phyloP scores from a whole-genome alignment of 2,888 invertebrate species.

The Netelia virgata region DNA sequence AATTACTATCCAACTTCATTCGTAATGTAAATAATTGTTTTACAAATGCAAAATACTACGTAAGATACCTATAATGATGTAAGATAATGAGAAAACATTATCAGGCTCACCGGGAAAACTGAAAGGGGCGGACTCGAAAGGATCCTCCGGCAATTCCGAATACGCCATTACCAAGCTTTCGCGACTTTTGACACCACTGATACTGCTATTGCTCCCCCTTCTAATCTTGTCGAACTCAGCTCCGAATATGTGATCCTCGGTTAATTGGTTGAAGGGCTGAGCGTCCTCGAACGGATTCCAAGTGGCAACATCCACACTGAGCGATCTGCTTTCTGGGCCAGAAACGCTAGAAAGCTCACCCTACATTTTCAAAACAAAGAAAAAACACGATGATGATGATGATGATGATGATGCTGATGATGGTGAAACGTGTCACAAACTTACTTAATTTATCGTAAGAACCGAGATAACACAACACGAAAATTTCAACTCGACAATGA shows the following conservation, averaged over 20 bases:
- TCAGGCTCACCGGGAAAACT: conserved; percentile 88
- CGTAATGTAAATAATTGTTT: conserved; percentile 19
- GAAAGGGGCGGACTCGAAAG: conserved; percentile 94
- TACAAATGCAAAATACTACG: background rate
- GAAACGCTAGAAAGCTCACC: conserved; percentile 84
- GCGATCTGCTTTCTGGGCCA: conserved; percentile 82
- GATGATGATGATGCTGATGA: conserved; percentile 8
- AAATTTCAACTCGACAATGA: background rate
- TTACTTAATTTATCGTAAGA: background rate
- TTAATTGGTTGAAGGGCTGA: conserved; percentile 89
- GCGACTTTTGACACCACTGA: conserved; percentile 89
- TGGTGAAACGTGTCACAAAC: background rate
- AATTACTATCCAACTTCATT: conserved; percentile 7
- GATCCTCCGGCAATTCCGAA: conserved; percentile 88
- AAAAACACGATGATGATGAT: conserved; percentile 1
- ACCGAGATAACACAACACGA: background rate
- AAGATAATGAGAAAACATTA: conserved; percentile 54
- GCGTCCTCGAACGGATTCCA: conserved; percentile 95
- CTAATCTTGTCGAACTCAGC: conserved; percentile 93
- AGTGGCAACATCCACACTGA: conserved; percentile 88
- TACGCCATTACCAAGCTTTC: conserved; percentile 90
- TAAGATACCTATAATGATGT: background rate
- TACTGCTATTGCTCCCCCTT: conserved; percentile 92
- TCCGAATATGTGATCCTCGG: conserved; percentile 93
- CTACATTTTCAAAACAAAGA: conserved; percentile 71